Percentiles rank a stretch among this genome's conserved stretches.
Conservation (phyloP, 2,113 vertebrate species). For the Pelodiscus sinensis region DNA sequence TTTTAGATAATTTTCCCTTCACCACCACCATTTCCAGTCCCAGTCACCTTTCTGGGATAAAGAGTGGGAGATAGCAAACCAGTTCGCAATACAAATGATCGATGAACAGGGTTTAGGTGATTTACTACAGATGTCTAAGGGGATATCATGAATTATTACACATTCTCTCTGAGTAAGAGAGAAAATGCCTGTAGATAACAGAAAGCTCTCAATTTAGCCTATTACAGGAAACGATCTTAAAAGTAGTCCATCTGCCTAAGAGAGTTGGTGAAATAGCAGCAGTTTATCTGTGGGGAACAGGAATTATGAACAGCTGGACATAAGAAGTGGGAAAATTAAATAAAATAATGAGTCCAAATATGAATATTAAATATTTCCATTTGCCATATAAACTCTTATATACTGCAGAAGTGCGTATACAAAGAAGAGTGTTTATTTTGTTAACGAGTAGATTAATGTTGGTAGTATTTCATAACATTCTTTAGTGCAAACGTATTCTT, state of each 20-base stretch:
- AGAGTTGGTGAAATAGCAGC: constrained; percentile 28
- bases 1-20: background rate
- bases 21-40: background rate
- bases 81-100: background rate
- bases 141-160: background rate
- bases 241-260: background rate
- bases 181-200: background rate
- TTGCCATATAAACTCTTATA: background rate
- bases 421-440: background rate
- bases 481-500: background rate
- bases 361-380: background rate
- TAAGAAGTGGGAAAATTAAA: background rate
- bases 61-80: background rate
- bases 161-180: background rate
- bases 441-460: background rate
- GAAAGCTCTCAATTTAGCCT: background rate
- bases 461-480: background rate
- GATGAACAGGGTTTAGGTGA: background rate
- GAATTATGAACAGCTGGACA: constrained; percentile 35
- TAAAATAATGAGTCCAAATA: constrained; percentile 4
- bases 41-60: background rate
- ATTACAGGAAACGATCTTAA: background rate
- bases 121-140: background rate
- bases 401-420: background rate
- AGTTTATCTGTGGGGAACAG: background rate